Conservation (phyloP, 2,888 invertebrate genomes). For the Leucoptera coffeella region DNA sequence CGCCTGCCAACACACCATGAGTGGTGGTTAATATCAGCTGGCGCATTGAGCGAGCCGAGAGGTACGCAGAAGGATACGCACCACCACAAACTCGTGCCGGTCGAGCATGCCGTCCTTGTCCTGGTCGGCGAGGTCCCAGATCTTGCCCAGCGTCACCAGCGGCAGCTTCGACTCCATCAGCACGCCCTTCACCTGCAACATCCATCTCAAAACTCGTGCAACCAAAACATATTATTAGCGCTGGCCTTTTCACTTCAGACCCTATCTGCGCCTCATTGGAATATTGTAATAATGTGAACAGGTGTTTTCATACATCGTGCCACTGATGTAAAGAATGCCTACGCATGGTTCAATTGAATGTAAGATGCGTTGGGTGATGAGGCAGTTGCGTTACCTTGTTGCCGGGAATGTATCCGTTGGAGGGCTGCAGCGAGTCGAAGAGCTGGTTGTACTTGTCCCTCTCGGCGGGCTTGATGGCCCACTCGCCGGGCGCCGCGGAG, state of each 20-base stretch:
- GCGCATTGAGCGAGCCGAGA: too few relatives aligned
- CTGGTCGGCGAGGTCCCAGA: slow-evolving; percentile 98
- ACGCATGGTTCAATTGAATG: too few relatives aligned
- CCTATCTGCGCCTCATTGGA: too few relatives aligned
- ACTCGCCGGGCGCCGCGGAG: slow-evolving; percentile 58
- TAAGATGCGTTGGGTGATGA: too few relatives aligned
- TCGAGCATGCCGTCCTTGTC: slow-evolving; percentile 97
- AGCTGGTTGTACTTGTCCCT: slow-evolving; percentile 88
- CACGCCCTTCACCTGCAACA: slow-evolving; percentile 71
- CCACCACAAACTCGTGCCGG: slow-evolving; percentile 91
- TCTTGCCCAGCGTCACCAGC: slow-evolving; percentile 82
- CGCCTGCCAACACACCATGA: slow-evolving; percentile 57
- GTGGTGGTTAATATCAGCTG: too few relatives aligned
- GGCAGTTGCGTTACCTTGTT: too few relatives aligned
- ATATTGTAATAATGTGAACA: too few relatives aligned
- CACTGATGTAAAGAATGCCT: too few relatives aligned
- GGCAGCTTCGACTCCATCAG: slow-evolving; percentile 94
- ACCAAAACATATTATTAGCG: too few relatives aligned
- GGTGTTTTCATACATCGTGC: too few relatives aligned
- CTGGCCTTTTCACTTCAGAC: too few relatives aligned
- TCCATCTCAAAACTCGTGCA: too few relatives aligned
- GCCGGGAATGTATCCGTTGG: slow-evolving; percentile 85
- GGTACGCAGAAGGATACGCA: slow-evolving; percentile 51
- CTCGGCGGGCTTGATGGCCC: slow-evolving; percentile 82
- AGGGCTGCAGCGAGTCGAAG: slow-evolving; percentile 86